phyloP scores from a whole-genome alignment of 2,888 invertebrate genomes.

The Hedychridium roseum region DNA sequence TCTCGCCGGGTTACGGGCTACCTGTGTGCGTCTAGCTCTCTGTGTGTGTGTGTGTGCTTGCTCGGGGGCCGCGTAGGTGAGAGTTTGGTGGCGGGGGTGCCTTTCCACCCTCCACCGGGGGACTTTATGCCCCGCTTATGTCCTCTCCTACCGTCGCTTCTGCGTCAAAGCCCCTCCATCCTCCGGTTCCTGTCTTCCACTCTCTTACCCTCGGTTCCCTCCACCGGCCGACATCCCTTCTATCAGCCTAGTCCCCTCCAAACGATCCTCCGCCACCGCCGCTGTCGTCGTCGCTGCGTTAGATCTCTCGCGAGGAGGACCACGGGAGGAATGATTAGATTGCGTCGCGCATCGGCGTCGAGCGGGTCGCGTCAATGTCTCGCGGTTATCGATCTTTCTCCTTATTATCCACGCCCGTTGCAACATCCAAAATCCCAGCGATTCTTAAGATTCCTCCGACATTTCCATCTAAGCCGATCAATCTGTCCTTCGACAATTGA shows the following conservation, averaged over 20 bases:
- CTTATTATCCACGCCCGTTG: background rate
- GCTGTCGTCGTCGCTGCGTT: slow-evolving; percentile 18
- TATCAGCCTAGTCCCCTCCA: slow-evolving; percentile 3
- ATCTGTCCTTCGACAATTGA: too few species aligned
- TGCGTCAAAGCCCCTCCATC: slow-evolving; percentile 29
- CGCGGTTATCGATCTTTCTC: background rate
- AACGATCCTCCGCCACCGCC: slow-evolving; percentile 6
- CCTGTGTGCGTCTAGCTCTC: slow-evolving; percentile 3
- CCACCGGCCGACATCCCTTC: slow-evolving; percentile 15
- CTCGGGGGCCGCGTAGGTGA: slow-evolving; percentile 18
- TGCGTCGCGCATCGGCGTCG: slow-evolving; percentile 43
- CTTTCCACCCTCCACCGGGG: slow-evolving; percentile 14
- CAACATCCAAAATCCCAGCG: too few species aligned
- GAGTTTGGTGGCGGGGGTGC: slow-evolving; percentile 7
- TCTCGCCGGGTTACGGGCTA: background rate
- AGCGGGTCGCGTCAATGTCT: slow-evolving; percentile 22
- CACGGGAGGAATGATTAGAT: too few species aligned
- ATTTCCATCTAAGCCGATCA: too few species aligned
- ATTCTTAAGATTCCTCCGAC: too few species aligned
- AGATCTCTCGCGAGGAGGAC: slow-evolving; percentile 19
- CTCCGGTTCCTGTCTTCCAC: slow-evolving; percentile 11
- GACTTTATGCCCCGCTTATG: slow-evolving; percentile 42
- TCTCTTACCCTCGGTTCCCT: slow-evolving; percentile 12
- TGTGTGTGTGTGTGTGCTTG: slow-evolving; percentile 12
- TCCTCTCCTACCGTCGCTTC: slow-evolving; percentile 26